Evolutionary conservation across 2,113 vertebrate species (phyloP).

Genomic region (Perca fluviatilis): DNA sequence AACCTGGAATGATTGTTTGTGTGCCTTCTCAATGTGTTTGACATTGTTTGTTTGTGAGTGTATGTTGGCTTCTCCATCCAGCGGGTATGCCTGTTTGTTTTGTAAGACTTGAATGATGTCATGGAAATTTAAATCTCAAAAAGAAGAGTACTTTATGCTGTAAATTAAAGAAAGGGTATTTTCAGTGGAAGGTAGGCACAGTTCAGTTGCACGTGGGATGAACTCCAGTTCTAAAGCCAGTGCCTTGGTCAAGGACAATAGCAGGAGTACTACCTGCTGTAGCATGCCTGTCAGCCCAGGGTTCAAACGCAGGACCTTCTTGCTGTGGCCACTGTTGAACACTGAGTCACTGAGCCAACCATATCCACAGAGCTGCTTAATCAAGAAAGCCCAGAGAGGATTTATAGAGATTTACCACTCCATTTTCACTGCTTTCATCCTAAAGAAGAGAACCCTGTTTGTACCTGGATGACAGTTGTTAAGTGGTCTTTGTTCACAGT

Average conservation of each 20-base stretch:
- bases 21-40: constrained; percentile 1
- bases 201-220: neutral
- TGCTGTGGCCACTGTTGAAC: constrained; percentile 1
- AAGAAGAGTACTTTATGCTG: neutral
- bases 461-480: constrained; percentile 4
- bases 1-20: constrained; percentile 7
- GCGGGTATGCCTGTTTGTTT: neutral
- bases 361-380: constrained; percentile 23
- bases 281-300: neutral
- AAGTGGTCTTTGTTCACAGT: constrained; percentile 10
- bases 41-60: constrained; percentile 6
- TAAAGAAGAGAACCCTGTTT: constrained; percentile 17
- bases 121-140: neutral
- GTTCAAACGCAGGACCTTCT: neutral
- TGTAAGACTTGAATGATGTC: constrained; percentile 1
- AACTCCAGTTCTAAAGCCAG: constrained; percentile 10
- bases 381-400: constrained; percentile 31
- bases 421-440: constrained; percentile 30
- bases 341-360: neutral
- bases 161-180: neutral
- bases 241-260: constrained; percentile 9
- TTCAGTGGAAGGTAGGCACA: constrained; percentile 5
- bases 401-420: constrained; percentile 48
- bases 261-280: neutral
- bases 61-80: neutral